Conservation (phyloP, 2,888 invertebrate species). For the Geophilus truncorum region DNA sequence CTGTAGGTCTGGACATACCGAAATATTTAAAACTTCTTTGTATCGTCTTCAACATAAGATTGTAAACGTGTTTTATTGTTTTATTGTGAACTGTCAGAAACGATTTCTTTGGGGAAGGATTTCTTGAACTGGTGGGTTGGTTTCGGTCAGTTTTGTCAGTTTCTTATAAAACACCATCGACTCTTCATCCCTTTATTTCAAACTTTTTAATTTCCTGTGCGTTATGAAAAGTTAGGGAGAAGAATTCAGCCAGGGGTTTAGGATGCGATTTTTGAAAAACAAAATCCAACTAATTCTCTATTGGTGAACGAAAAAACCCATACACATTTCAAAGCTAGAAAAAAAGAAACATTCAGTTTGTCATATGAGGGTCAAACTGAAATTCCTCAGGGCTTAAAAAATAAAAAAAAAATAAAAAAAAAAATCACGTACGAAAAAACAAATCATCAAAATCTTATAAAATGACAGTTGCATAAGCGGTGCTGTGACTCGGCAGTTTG, state of each 20-base stretch:
- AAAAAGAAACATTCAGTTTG: conserved; percentile 32
- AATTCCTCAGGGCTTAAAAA: not conserved
- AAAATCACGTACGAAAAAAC: not conserved
- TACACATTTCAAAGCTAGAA: not conserved
- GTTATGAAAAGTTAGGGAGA: not conserved
- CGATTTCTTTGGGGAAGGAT: conserved; percentile 29
- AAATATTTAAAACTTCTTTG: not conserved
- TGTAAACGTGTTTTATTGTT: not conserved
- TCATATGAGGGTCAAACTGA: conserved; percentile 34
- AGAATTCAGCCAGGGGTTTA: conserved; percentile 15
- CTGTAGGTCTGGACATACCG: conserved; percentile 38
- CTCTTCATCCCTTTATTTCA: not conserved
- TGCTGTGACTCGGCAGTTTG: not conserved
- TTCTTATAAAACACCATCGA: not conserved
- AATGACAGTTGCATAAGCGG: not conserved
- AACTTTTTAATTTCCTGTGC: not conserved
- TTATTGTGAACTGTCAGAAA: not conserved
- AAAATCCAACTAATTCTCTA: conserved; percentile 6
- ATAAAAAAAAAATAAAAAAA: not conserved
- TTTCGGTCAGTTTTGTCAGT: not conserved
- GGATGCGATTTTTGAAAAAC: not conserved
- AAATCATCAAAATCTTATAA: not conserved
- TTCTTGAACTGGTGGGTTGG: conserved; percentile 23
- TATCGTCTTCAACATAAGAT: not conserved
- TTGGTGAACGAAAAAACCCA: not conserved